phyloP scores from a whole-genome alignment of 2,797 vertebrate genomes.

The Phaenicophaeus curvirostris region DNA sequence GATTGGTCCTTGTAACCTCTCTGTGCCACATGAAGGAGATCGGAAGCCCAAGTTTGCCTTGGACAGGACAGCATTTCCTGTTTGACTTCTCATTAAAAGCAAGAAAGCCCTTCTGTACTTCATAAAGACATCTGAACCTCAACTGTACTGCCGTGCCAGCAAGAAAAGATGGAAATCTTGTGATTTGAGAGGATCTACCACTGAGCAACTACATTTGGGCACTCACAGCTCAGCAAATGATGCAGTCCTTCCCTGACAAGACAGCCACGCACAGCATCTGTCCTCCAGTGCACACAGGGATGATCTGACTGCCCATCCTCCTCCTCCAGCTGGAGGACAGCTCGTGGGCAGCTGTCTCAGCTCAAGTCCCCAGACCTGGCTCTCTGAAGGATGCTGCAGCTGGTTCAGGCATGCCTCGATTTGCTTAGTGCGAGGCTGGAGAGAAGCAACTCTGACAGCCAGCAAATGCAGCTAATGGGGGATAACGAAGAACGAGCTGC shows the following conservation, averaged over 20 bases:
- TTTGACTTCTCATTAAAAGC: neutral
- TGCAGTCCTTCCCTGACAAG: neutral
- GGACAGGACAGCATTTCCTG: neutral
- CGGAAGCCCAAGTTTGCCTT: neutral
- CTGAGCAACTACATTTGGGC: neutral
- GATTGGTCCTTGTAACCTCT: neutral
- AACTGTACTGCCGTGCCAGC: neutral
- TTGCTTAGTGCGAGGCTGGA: neutral
- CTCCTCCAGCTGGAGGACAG: neutral
- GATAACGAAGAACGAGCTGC: neutral
- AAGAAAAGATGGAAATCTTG: neutral
- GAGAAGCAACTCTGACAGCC: neutral
- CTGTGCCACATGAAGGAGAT: neutral
- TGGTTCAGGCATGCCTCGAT: neutral
- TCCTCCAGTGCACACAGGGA: neutral
- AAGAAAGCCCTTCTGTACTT: neutral
- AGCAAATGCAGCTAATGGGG: neutral
- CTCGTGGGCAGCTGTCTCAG: neutral
- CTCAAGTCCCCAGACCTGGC: neutral
- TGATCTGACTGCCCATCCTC: neutral
- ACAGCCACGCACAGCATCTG: neutral
- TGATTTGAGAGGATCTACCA: neutral
- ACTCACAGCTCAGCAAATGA: neutral
- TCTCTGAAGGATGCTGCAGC: neutral
- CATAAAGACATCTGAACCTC: neutral